Percentiles rank a stretch among this genome's conserved stretches.
These are phyloP conservation scores for Gonioctena quinquepunctata DNA, from an alignment of 1,140 invertebrate species.

Conservation along the genomic window DNA sequence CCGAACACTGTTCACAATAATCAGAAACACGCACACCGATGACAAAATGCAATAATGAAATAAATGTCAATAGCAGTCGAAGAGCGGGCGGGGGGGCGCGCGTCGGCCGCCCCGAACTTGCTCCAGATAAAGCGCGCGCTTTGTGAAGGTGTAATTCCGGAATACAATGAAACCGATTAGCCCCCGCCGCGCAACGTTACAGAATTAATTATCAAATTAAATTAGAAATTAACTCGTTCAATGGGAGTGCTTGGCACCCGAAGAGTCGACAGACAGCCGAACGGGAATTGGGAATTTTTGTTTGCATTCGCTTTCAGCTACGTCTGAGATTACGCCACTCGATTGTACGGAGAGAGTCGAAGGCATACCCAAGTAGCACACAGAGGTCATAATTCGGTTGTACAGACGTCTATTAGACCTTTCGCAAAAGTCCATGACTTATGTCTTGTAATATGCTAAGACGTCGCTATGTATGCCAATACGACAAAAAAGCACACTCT, in stretches of 20 bases:
- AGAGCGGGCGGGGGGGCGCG: not conserved
- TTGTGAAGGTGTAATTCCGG: slow-evolving; percentile 51
- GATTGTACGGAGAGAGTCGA: no score
- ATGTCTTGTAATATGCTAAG: no score
- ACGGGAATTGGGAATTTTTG: slow-evolving; percentile 9
- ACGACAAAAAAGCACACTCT: no score
- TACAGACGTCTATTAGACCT: no score
- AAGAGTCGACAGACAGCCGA: not conserved
- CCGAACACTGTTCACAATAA: slow-evolving; percentile 5
- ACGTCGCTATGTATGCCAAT: no score
- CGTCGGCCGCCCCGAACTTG: not conserved
- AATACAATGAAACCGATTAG: slow-evolving; percentile 51
- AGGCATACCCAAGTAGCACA: no score
- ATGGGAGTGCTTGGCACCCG: slow-evolving; percentile 31
- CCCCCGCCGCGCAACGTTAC: slow-evolving; percentile 43
- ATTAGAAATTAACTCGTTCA: slow-evolving; percentile 64
- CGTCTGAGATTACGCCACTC: not conserved
- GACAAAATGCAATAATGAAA: slow-evolving; percentile 42
- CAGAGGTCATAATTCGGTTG: no score
- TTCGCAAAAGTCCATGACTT: no score
- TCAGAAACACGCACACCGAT: slow-evolving; percentile 19
- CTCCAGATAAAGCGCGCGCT: no score
- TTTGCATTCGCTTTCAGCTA: slow-evolving; percentile 10
- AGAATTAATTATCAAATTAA: slow-evolving; percentile 65
- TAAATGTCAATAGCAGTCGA: slow-evolving; percentile 48